Base-by-base conservation (phyloP, 2,797 vertebrate species). In the Acipenser transmontanus region DNA sequence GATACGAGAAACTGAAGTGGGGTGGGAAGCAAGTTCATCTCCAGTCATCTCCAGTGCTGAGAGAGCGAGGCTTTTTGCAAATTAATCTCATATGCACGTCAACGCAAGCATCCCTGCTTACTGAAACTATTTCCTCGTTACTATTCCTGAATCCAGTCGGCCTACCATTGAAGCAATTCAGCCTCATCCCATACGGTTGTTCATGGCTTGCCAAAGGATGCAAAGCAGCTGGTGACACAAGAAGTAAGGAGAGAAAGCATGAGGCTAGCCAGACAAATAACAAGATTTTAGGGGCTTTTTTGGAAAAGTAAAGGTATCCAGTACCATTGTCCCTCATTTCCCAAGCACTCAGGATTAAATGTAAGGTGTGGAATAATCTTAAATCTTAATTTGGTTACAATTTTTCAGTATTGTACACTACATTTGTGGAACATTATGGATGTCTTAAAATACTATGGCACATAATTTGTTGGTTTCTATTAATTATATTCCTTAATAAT, bases 31-130 rank as follows among this genome's bases (percentile, higher is more conserved):
- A 17, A 17, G 14, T 17, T 17, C 14, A 17, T n/a, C n/a, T n/a
- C n/a, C n/a, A n/a, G 56, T 63, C 2, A 63, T 72, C 50, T 65
- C 59, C 47, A 73, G 62, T 47, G 62, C 63, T 47, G 64, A 73
- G 47, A 13, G 63, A 70, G 60, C 60, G 5, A 11, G 34, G 59
- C 20, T 70, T 65, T 61, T 57, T 50, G 6, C 59, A 66, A 47
- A 66, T 63, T 48, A 64, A 64, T 54, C 59, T 61, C 17, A 71
- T 67, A 17, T 17, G 62, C 66, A 71, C 62, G 1, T 4, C 14
- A 13, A 69, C 14, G 49, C 34, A 50, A 12, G 63, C 63, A 47
- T 66, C 65, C 47, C 52, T 57, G n/a, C 61, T 11, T 49, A 64
- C 20, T 48, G 63, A 59, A 61, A 67, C 63, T 20, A 66, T 68